A percentile compares a stretch with the other conserved stretches of the same genome.
phyloP scores from a whole-genome alignment of 2,113 vertebrate genomes.

The Campylomormyrus tamandua region DNA sequence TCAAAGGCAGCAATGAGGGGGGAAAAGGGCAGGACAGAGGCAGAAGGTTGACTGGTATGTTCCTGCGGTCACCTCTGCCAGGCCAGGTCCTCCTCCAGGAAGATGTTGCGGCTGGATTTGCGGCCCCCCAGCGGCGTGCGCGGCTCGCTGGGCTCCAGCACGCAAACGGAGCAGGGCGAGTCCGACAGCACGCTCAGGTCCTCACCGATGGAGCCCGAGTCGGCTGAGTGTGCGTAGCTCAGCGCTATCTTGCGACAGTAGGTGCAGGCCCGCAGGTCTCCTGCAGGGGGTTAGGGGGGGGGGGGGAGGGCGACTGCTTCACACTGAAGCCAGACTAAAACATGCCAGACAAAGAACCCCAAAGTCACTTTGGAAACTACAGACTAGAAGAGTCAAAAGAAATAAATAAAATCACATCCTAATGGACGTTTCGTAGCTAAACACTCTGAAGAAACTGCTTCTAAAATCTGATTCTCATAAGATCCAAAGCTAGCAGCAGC shows the following conservation, averaged over 20 bases:
- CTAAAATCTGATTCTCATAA: not conserved
- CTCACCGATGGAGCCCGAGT: slow-evolving; percentile 86
- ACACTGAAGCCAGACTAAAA: not conserved
- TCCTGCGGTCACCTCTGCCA: slow-evolving; percentile 81
- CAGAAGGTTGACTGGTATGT: not conserved
- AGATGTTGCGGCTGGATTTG: slow-evolving; percentile 92
- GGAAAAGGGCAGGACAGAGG: not conserved
- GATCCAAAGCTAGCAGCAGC: too few relatives aligned
- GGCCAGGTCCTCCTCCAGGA: slow-evolving; percentile 88
- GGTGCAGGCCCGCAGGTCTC: slow-evolving; percentile 90
- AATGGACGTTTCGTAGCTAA: not conserved
- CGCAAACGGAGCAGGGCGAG: slow-evolving; percentile 71
- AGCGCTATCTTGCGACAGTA: slow-evolving; percentile 94
- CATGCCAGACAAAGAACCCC: not conserved
- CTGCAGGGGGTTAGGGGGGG: slow-evolving; percentile 45
- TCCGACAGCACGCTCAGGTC: slow-evolving; percentile 85
- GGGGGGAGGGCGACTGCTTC: not conserved
- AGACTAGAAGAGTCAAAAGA: not conserved
- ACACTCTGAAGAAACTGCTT: not conserved
- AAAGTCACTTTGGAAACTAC: not conserved
- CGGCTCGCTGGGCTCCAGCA: slow-evolving; percentile 82
- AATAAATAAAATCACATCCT: not conserved
- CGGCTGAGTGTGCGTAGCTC: slow-evolving; percentile 89
- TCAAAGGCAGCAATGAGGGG: not conserved
- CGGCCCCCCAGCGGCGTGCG: slow-evolving; percentile 86